These are phyloP conservation scores for Chamaetylas fuelleborni DNA, from an alignment of 2,113 vertebrate genomes.

Conservation along the genomic window DNA sequence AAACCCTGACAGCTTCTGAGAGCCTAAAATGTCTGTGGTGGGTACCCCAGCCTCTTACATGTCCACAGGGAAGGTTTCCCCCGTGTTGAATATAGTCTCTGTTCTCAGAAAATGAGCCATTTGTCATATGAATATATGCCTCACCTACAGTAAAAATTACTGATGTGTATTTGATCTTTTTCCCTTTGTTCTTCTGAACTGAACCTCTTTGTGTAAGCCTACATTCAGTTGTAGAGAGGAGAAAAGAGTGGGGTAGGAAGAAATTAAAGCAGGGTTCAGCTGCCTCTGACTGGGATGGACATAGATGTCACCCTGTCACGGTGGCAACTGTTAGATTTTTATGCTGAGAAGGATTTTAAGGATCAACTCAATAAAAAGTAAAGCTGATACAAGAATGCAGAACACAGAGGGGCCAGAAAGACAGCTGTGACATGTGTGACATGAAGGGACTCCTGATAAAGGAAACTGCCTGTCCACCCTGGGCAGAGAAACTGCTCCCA, in stretches of 20 bases:
- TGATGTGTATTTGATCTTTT: not conserved
- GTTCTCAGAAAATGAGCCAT: not conserved
- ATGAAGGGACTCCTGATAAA: not conserved
- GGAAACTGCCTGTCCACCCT: not conserved
- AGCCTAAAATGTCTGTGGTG: not conserved
- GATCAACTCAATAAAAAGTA: not conserved
- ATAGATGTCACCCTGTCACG: not conserved
- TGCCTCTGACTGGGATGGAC: not conserved
- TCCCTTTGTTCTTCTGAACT: not conserved
- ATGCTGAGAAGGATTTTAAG: not conserved
- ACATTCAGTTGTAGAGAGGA: no score
- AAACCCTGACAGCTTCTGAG: not conserved
- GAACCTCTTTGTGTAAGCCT: not conserved
- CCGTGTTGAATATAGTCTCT: not conserved
- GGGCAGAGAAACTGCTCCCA: not conserved
- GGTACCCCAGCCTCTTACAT: not conserved
- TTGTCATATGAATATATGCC: not conserved
- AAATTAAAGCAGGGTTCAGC: not conserved
- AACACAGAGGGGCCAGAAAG: not conserved
- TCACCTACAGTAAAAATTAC: not conserved
- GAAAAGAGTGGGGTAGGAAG: not conserved
- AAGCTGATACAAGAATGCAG: not conserved
- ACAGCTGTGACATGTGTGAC: not conserved
- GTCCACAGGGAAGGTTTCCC: not conserved
- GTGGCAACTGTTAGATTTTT: constrained; percentile 13